These are phyloP conservation scores for Drosophila hydei DNA, from an alignment of 1,140 invertebrate species.

Conservation along the genomic window DNA sequence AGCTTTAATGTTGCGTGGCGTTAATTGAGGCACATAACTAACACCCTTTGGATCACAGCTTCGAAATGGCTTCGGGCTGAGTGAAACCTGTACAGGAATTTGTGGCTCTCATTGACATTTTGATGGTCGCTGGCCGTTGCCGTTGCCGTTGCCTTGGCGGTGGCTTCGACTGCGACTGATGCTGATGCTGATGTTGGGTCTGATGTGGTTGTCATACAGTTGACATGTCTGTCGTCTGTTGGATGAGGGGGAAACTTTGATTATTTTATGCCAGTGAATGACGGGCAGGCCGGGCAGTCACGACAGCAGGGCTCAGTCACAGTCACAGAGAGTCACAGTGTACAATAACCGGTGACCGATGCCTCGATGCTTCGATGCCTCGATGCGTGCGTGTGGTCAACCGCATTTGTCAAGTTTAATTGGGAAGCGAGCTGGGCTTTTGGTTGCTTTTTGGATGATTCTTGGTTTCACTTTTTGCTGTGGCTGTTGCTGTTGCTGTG, in stretches of 20 bases:
- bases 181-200: background rate
- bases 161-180: background rate
- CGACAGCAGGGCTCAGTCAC: slow-evolving; percentile 21
- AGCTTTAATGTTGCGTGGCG: slow-evolving; percentile 36
- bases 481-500: slow-evolving; percentile 42
- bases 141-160: background rate
- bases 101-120: slow-evolving; percentile 60
- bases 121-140: slow-evolving; percentile 1
- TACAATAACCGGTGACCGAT: slow-evolving; percentile 23
- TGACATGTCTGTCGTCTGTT: slow-evolving; percentile 68
- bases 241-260: slow-evolving; percentile 54
- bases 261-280: slow-evolving; percentile 70
- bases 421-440: slow-evolving; percentile 72
- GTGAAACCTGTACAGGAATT: slow-evolving; percentile 37
- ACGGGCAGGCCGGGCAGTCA: slow-evolving; percentile 29
- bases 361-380: slow-evolving; percentile 29
- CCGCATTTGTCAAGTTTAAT: slow-evolving; percentile 83
- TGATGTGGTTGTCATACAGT: slow-evolving; percentile 80
- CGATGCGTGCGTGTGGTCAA: slow-evolving; percentile 79
- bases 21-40: slow-evolving; percentile 70
- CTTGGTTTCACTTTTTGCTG: slow-evolving; percentile 54
- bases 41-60: slow-evolving; percentile 47
- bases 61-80: slow-evolving; percentile 23
- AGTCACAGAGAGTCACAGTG: slow-evolving; percentile 2
- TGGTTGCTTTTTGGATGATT: slow-evolving; percentile 34